Evolutionary conservation across 2,797 vertebrate species (phyloP), one percentile per base, ranked within the genome.

Genomic region (Lutjanus campechanus): DNA sequence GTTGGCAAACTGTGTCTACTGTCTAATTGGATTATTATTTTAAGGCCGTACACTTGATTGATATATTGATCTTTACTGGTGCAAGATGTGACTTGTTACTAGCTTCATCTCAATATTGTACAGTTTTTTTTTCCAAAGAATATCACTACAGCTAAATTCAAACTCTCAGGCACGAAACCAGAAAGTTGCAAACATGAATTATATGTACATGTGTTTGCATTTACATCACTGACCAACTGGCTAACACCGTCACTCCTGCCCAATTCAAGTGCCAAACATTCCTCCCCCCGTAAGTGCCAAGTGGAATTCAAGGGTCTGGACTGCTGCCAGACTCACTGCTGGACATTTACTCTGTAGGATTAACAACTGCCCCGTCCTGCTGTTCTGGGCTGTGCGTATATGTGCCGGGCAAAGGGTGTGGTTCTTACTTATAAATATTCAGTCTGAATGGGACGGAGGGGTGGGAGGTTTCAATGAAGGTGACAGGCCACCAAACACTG

Each of bases 251-350:
- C 61, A 8, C 19, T 20, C 7, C 20, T n/a, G 61, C 46, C 25
- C 36, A 11, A 25, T 49, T 74, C 74, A 68, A 69, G 65, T 55
- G 50, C 75, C 87, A 78, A 71, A 71, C 76, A 88, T 82, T 89
- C 84, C 20, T 77, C 60, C 46, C 1, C 13, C 5, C 54, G 56
- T 63, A 51, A 61, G 66, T 29, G 63, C 77, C 75, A 72, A 76
- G 76, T 25, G 76, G 63, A 76, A 80, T 73, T 47, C 61, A 69
- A 82, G 73, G 66, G 25, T 11, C 73, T 73, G 77, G 56, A 64
- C 29, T 1, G 7, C 19, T 20, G 74, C 84, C 82, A 87, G 64
- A 47, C 50, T 59, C 64, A 3, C 0, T 0, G 67, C 66, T 65
- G 3, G 41, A 0, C 70, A 58, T 82, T 56, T 46, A 68, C 76